Evolutionary conservation across 1,140 invertebrate species (phyloP).

Genomic region (Araneus ventricosus): DNA sequence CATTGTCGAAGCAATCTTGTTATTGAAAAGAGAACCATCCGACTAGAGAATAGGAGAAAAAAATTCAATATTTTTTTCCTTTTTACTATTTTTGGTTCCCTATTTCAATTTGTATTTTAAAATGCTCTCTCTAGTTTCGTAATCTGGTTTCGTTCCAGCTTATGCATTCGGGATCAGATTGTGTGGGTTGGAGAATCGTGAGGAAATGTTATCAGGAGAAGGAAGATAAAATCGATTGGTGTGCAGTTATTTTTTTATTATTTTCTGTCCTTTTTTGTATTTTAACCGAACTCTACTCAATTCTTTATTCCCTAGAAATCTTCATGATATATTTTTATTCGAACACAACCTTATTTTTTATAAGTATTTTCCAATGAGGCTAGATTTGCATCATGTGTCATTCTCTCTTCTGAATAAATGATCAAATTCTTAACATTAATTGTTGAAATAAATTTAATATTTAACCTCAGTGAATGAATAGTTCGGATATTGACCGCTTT

Average conservation of each 20-base stretch:
- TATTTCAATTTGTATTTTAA: constrained; percentile 36
- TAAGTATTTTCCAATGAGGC: too few relatives aligned
- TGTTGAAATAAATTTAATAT: too few relatives aligned
- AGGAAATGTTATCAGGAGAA: not conserved
- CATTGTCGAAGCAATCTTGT: constrained; percentile 63
- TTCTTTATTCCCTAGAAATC: not conserved
- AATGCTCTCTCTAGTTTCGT: constrained; percentile 33
- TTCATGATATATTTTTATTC: not conserved
- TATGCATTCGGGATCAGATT: not conserved
- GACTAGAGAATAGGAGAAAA: not conserved
- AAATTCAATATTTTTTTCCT: not conserved
- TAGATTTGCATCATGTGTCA: too few relatives aligned
- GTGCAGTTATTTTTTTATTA: too few relatives aligned
- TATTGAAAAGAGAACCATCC: constrained; percentile 59
- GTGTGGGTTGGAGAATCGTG: not conserved
- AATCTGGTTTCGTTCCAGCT: constrained; percentile 32
- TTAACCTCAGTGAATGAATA: too few relatives aligned
- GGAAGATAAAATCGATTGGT: not conserved
- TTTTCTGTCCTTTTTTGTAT: too few relatives aligned
- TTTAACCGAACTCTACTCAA: not conserved
- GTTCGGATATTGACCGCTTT: too few relatives aligned
- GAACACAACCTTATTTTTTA: not conserved
- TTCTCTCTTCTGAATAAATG: too few relatives aligned
- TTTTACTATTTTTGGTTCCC: not conserved
- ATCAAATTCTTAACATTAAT: too few relatives aligned